Percentiles rank a stretch among this genome's conserved stretches.
phyloP scores from a whole-genome alignment of 1,140 invertebrate genomes.

The Drosophila grimshawi region DNA sequence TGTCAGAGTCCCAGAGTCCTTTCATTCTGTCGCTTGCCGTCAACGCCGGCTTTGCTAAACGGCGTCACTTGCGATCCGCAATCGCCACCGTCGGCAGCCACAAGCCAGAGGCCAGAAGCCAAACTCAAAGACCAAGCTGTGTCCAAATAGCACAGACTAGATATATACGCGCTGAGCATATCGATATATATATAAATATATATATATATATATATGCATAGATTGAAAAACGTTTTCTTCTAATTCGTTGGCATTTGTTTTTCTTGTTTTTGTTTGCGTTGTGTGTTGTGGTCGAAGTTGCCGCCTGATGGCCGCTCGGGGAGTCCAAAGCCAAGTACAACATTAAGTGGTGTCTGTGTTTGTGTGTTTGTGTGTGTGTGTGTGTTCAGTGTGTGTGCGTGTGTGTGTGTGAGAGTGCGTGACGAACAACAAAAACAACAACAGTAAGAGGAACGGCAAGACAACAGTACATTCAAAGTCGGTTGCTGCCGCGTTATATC shows the following conservation, averaged over 20 bases:
- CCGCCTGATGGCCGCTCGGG: constrained; percentile 40
- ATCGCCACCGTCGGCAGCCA: constrained; percentile 18
- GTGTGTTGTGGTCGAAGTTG: constrained; percentile 33
- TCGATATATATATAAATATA: neutral
- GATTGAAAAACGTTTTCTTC: constrained; percentile 4
- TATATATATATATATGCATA: neutral
- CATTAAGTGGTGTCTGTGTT: constrained; percentile 17
- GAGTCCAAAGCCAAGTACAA: constrained; percentile 29
- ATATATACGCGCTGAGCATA: neutral
- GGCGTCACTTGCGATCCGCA: constrained; percentile 29
- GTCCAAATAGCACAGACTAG: neutral
- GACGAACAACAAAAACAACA: constrained; percentile 17
- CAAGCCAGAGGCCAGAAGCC: neutral
- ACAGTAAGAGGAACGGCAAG: neutral
- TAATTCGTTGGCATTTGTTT: constrained; percentile 17
- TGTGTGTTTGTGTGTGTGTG: neutral
- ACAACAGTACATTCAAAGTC: constrained; percentile 27
- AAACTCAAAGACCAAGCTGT: too few relatives aligned
- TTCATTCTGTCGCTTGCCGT: neutral
- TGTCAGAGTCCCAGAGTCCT: neutral
- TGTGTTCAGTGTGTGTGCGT: neutral
- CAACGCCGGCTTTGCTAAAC: constrained; percentile 50
- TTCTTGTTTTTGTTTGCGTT: constrained; percentile 32
- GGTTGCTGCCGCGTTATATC: constrained; percentile 40
- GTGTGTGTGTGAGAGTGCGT: neutral